These are phyloP conservation scores for Lomographa bimaculata DNA, from an alignment of 2,888 invertebrate species.

Conservation along the genomic window DNA sequence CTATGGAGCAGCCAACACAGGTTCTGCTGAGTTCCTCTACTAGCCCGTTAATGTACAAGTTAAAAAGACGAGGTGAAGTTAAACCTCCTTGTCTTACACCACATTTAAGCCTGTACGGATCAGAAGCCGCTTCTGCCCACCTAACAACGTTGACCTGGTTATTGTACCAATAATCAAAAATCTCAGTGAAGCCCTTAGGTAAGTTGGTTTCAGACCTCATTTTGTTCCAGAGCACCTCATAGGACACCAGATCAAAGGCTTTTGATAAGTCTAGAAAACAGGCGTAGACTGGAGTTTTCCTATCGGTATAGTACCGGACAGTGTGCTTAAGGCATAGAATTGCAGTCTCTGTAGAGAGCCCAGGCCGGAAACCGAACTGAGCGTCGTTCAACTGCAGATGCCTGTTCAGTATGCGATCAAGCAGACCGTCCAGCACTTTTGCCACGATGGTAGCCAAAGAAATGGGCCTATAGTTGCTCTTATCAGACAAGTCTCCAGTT, in stretches of 20 bases:
- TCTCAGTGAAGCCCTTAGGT: background rate
- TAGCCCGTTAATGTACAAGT: too few relatives aligned
- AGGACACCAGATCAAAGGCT: conserved; percentile 15
- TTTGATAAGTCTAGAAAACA: conserved; percentile 15
- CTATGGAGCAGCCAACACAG: too few relatives aligned
- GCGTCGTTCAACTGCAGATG: background rate
- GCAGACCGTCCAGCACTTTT: conserved; percentile 2
- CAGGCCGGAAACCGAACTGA: conserved; percentile 2
- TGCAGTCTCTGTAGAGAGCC: conserved; percentile 14
- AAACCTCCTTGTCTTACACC: too few relatives aligned
- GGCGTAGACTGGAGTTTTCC: conserved; percentile 9
- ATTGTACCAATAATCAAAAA: background rate
- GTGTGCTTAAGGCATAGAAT: conserved; percentile 19
- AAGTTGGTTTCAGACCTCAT: background rate
- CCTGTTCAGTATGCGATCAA: background rate
- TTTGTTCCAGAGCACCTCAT: conserved; percentile 5
- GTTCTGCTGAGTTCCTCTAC: too few relatives aligned
- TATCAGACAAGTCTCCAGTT: background rate
- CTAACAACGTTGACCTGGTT: too few relatives aligned
- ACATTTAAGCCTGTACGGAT: too few relatives aligned
- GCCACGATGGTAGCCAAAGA: background rate
- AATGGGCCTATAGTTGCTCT: background rate
- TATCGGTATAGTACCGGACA: conserved; percentile 8
- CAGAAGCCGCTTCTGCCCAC: too few relatives aligned
- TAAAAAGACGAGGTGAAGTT: too few relatives aligned